Conservation (phyloP, 2,888 invertebrate species). For the Boloria selene region DNA sequence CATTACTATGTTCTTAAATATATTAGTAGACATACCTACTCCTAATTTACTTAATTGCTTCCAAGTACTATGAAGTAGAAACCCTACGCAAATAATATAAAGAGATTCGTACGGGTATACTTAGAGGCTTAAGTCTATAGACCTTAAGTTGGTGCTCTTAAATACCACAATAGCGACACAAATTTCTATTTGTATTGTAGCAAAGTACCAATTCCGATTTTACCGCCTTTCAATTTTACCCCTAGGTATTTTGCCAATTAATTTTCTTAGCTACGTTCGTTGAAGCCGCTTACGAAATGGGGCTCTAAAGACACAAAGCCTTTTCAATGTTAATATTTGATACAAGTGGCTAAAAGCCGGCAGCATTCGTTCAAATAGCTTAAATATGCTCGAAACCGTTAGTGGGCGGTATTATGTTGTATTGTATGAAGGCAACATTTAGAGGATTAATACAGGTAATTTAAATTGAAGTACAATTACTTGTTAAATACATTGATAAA, state of each 20-base stretch:
- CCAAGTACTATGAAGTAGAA: slow-evolving; percentile 12
- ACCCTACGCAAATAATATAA: slow-evolving; percentile 20
- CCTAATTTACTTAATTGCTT: slow-evolving; percentile 14
- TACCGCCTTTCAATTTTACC: slow-evolving; percentile 36
- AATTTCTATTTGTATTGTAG: slow-evolving; percentile 18
- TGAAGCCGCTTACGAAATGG: slow-evolving; percentile 25
- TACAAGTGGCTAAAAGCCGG: slow-evolving; percentile 23
- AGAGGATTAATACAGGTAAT: slow-evolving; percentile 10
- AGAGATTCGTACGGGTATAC: background rate
- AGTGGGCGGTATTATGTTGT: slow-evolving; percentile 16
- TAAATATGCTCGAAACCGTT: slow-evolving; percentile 21
- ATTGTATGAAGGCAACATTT: background rate
- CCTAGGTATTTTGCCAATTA: slow-evolving; percentile 49
- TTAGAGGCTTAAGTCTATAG: background rate
- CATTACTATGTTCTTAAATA: background rate
- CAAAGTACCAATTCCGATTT: slow-evolving; percentile 29
- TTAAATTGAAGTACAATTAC: slow-evolving; percentile 1
- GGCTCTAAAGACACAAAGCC: slow-evolving; percentile 28
- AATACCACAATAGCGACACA: slow-evolving; percentile 21
- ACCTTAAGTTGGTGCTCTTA: slow-evolving; percentile 20
- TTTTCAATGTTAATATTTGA: slow-evolving; percentile 35
- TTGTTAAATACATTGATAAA: background rate
- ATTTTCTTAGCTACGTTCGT: slow-evolving; percentile 42
- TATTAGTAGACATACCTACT: background rate
- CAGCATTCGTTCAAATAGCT: slow-evolving; percentile 22